Evolutionary conservation across 1,140 invertebrate genomes (phyloP), one percentile per base, ranked within the genome.

Genomic region (Vollenhovia emeryi): DNA sequence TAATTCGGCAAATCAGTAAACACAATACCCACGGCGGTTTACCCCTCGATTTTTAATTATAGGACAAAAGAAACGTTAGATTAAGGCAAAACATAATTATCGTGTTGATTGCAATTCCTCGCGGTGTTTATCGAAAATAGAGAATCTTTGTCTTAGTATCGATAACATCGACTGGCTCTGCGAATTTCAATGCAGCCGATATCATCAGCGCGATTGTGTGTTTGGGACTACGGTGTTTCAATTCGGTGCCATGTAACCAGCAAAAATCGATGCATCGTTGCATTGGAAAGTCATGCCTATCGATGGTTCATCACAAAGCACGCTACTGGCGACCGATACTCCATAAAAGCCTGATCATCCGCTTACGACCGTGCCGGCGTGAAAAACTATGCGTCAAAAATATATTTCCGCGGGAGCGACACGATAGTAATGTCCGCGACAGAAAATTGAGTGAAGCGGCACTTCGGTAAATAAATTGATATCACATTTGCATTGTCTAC

Each of bases 271-370:
- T 84, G 73, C 27, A 30, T 24, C 64, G 85, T 55, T 21, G 80
- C 75, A 90, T 85, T 87, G 86, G 83, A 87, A 90, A 90, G 87
- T 89, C 88, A 84, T 68, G 62, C 57, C 88, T 89, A 85, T 89
- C 80, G 88, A 89, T 89, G 57, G 74, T 73, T 89, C 62, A 86
- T 89, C 89, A 89, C 88, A 90, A 90, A 89, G 87, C 87, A 79
- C 43, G 60, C 71, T 36, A 76, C 64, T 74, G 78, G 82, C 85
- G 82, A 52, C 69, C 76, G 88, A 89, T 89, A 80, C 55, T 78
- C 55, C 78, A 89, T 76, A 89, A 89, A 90, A 89, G 85, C 75
- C 69, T 50, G 83, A 75, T 74, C 80, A 76, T 79, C 69, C 76
- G 73, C 79, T 74, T 40, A 84, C 71, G 84, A 30, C n/a, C 55